Base-by-base conservation (phyloP, 2,888 invertebrate species). In the Rhingia campestris region DNA sequence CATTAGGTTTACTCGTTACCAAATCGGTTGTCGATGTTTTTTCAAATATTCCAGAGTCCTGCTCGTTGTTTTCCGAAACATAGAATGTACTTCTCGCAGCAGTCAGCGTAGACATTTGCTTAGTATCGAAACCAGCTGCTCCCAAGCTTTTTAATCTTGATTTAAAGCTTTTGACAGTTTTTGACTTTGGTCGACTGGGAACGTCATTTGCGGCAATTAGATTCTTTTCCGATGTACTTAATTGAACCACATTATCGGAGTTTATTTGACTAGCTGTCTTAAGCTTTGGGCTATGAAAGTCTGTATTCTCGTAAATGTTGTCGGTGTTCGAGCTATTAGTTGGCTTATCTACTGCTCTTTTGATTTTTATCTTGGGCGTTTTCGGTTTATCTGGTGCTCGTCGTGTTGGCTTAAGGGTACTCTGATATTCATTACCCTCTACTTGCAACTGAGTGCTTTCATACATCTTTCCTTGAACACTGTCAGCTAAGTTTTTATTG, bases 51-150 rank as follows among this genome's bases (percentile, higher is more conserved):
- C 94, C 94, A 1, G 94, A 94, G 88, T 94, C 94, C 1, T 94
- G 92, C 87, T 95, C 94, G 0, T 88, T 87, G 1, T 94, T 93
- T 86, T 95, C 94, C 59, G 94, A 94, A 87, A 95, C 90, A 88
- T 95, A 95, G 90, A 95, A 95, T 0, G 95, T 95, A 59, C 95
- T 95, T 86, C 94, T 94, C 0, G 94, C 93, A 54, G 93, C 92
- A 87, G 93, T 92, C 70, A 94, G 87, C 2, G 93, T 92, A 85
- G 89, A 86, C 32, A 88, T 69, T 49, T 90, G 89, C 58, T 91
- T 90, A 67, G 81, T 88, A 56, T 90, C 90, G 37, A 88, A 88
- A 12, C 61, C 76, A 4, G 87, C 73, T 45, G 93, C 93, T 84
- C 88, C 86, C 14, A 94, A 89, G 9, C 94, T 90, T 76, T 91